Evolutionary conservation across 2,888 invertebrate species (phyloP).

Genomic region (Seira musarum): DNA sequence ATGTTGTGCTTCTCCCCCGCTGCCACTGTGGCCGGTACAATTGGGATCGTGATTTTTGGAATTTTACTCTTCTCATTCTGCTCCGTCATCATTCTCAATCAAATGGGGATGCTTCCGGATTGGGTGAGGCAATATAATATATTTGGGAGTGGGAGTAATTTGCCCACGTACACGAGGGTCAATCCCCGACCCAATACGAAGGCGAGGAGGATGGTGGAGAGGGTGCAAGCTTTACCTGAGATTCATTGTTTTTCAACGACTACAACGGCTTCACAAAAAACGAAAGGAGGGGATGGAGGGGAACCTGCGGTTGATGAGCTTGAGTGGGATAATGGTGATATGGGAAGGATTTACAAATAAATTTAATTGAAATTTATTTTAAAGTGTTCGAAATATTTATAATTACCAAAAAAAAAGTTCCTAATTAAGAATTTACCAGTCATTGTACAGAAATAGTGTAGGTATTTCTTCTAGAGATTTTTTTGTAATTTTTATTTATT

Average conservation of each 20-base stretch:
- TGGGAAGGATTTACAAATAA: no score
- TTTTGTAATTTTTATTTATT: no score
- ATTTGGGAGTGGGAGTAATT: constrained; percentile 57
- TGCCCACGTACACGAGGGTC: constrained; percentile 64
- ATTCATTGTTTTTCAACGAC: constrained; percentile 26
- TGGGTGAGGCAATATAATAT: constrained; percentile 59
- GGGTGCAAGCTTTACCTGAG: constrained; percentile 38
- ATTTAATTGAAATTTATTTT: no score
- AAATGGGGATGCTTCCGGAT: constrained; percentile 63
- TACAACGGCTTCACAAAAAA: not conserved
- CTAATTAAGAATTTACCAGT: no score
- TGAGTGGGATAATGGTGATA: constrained; percentile 62
- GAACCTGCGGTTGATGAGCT: constrained; percentile 57
- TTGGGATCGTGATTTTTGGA: constrained; percentile 63
- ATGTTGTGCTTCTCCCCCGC: constrained; percentile 65
- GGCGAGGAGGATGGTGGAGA: constrained; percentile 53
- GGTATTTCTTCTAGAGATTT: no score
- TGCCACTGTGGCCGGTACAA: constrained; percentile 61
- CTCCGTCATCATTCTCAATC: constrained; percentile 58
- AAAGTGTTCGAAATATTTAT: no score
- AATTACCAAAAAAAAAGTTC: no score
- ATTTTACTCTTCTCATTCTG: constrained; percentile 61
- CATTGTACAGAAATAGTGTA: no score
- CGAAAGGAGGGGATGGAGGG: not conserved
- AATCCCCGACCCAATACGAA: constrained; percentile 62